phyloP scores from a whole-genome alignment of 2,888 invertebrate genomes.

The Leucophora obtusa region DNA sequence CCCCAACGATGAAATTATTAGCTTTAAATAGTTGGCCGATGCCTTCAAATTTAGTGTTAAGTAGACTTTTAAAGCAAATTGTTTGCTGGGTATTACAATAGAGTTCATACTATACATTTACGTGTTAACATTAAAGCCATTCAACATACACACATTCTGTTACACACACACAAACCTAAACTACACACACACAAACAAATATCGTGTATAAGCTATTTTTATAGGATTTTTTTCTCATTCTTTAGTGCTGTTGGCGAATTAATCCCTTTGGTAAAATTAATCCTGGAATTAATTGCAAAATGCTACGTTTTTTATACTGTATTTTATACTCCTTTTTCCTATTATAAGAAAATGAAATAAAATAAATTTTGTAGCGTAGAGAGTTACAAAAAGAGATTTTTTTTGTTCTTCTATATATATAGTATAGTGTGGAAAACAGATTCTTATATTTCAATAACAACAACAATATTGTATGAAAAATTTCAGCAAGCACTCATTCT shows the following conservation, averaged over 20 bases:
- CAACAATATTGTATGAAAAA: background rate
- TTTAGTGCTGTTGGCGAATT: slow-evolving; percentile 54
- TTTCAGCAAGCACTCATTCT: slow-evolving; percentile 7
- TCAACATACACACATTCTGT: background rate
- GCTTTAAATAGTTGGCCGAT: too few species aligned
- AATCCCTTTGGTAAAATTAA: slow-evolving; percentile 66
- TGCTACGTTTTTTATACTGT: slow-evolving; percentile 26
- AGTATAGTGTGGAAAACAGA: slow-evolving; percentile 3
- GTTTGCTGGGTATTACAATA: background rate
- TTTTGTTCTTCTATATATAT: slow-evolving; percentile 7
- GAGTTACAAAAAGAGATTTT: slow-evolving; percentile 18
- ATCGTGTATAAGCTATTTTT: slow-evolving; percentile 13
- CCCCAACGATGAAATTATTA: too few species aligned
- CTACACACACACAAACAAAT: background rate
- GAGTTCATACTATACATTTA: background rate
- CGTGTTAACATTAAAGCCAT: slow-evolving; percentile 30
- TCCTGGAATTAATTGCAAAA: slow-evolving; percentile 66
- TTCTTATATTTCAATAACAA: too few species aligned
- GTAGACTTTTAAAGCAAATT: background rate
- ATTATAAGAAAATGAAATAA: background rate
- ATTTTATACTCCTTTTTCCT: slow-evolving; percentile 23
- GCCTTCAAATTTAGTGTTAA: too few species aligned
- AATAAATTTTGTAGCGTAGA: background rate
- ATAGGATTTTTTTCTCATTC: slow-evolving; percentile 10
- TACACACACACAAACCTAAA: background rate